These are phyloP conservation scores for Takifugu bimaculatus DNA, from an alignment of 2,113 vertebrate species.

Conservation along the genomic window DNA sequence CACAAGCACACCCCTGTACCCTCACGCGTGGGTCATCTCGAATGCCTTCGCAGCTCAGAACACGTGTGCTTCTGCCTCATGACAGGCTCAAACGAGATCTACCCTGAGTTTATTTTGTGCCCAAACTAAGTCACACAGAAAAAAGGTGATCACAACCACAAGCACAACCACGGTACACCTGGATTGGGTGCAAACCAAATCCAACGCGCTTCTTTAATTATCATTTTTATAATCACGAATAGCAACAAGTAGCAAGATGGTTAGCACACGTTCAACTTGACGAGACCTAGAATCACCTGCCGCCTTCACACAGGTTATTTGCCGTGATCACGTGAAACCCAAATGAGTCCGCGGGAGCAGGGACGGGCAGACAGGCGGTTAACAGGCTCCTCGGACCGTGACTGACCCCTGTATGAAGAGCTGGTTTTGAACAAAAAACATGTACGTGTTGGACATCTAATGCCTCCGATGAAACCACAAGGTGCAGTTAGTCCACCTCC, in stretches of 20 bases:
- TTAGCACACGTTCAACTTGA: slow-evolving; percentile 34
- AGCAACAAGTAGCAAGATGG: slow-evolving; percentile 28
- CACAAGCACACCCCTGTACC: not conserved
- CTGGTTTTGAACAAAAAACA: no score
- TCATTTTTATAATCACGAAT: slow-evolving; percentile 5
- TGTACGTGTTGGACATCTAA: no score
- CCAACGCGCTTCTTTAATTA: slow-evolving; percentile 16
- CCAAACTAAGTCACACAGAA: slow-evolving; percentile 45
- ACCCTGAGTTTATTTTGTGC: slow-evolving; percentile 47
- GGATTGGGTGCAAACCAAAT: slow-evolving; percentile 67
- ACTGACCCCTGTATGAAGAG: no score
- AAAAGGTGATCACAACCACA: slow-evolving; percentile 37
- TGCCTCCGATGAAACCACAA: no score
- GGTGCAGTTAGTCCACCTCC: no score
- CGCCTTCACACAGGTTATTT: no score
- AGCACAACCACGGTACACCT: slow-evolving; percentile 68
- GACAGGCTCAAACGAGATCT: not conserved
- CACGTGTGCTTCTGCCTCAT: slow-evolving; percentile 22
- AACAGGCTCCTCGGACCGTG: no score
- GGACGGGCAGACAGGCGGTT: no score
- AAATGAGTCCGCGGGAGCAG: no score
- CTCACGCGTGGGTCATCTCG: slow-evolving; percentile 26
- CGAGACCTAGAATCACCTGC: no score
- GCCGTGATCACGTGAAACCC: no score
- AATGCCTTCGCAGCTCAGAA: not conserved